Base-by-base conservation (phyloP, 1,140 invertebrate genomes). In the Campoletis sonorensis region DNA sequence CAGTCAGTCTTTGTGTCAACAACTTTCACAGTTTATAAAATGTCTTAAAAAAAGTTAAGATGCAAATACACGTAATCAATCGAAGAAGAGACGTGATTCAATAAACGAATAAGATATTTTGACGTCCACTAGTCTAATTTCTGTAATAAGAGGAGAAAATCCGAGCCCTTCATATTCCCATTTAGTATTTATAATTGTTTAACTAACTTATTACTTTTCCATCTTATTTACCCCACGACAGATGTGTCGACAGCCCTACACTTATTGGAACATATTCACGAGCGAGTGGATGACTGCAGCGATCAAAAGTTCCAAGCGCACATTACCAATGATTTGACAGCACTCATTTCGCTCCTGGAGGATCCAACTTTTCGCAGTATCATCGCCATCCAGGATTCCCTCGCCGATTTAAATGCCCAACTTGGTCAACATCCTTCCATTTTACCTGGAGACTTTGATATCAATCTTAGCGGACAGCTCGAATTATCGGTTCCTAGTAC, bases 301-400 rank as follows among this genome's bases (percentile, higher is more conserved):
- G 94, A 94, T 86, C 88, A 90, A 16, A 93, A 94, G 85, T 84
- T 92, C 26, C 89, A 94, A 90, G 91, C 93, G 85, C 94, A 96
- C 86, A 96, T 96, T 49, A 95, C 94, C 88, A 95, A 97, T 87
- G 98, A 99, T 89, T 92, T 99, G 21, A 96, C 96, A 86, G 95
- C 97, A 51, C 93, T 99, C 0, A 96, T 99, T 84, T 96, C 95
- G 79, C 94, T 99, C 61, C 90, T 99, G 80, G 96, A 98, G 85
- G 98, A 97, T 93, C 98, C 98, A 11, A 96, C 99, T 51, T 96
- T 99, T 87, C 94, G 96, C 79, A 97, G 96, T 87, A 97, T 99
- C 86, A 95, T 98, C n/a, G 97, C 96, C 67, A 95, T 99, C 83
- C 97, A 97, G 92, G 97, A 97, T 90, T 97, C 97, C 0, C 91